Evolutionary conservation across 2,113 vertebrate species (phyloP), one percentile per base, ranked within the genome.

Genomic region (Formicarius rufipectus): DNA sequence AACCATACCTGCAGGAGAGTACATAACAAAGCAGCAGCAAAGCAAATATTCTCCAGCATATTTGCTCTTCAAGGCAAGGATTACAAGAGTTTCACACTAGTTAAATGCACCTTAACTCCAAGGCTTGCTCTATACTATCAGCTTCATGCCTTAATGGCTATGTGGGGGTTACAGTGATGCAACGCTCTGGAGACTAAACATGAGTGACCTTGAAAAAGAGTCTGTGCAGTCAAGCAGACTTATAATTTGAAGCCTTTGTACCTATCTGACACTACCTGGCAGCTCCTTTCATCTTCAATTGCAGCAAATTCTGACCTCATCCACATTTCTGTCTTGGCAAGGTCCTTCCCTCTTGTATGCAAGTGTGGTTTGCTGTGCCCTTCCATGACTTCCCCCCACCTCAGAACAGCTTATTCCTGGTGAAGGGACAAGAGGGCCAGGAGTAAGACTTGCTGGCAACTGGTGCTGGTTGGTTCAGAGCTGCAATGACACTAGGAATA

Each of bases 191-290:
- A 93, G 69, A 82, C 66, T 84, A 82, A 94, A 94, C 69, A 67
- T 0, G 1, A 89, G 42, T 0, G 0, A 50, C 74, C 73, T 75
- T 78, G 77, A 50, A 44, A 59, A 71, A 20, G 4, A 37, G 33
- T n/a, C 37, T 62, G 50, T 1, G 0, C 62, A 71, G 40, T 20
- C 74, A 90, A 63, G 53, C 21, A 84, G 87, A 55, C 40, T 45
- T 31, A 39, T 63, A 67, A 42, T 69, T 31, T 62, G 25, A 82
- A 83, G 40, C 19, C 18, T 22, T 60, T 30, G 0, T 68, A 33
- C 45, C 72, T 68, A 64, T 40, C 62, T 24, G 24, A 68, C 15
- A 20, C 69, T 73, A 15, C 27, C n/a, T 12, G 0, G 10, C 9
- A 3, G 21, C 69, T 45, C 30, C 45, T 59, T 75, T 66, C 1